Evolutionary conservation across 2,797 vertebrate species (phyloP), one percentile per base, ranked within the genome.

Genomic region (Cottoperca gobio): DNA sequence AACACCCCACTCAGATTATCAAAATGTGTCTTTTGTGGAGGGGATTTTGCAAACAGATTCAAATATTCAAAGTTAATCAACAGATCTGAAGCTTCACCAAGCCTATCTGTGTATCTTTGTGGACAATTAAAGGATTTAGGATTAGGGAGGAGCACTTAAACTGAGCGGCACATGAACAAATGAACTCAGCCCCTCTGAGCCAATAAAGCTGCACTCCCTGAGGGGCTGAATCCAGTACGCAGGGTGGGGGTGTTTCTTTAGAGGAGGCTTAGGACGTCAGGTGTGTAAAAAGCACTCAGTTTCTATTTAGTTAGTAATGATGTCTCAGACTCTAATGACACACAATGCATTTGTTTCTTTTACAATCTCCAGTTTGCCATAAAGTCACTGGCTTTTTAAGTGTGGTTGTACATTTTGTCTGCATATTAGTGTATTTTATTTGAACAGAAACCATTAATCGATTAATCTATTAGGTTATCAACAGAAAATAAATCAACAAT

Each of bases 81-180:
- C 66, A 54, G 31, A 63, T 35, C 31, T 10, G 10, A 78, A 55
- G 58, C 50, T 62, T 64, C 2, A 35, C 60, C 37, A 55, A 74
- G 28, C 46, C 37, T 57, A 50, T 86, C 61, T 63, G 60, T 53
- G 48, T 43, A 67, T 81, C 75, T 83, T 69, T 52, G 57, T 66
- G 70, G 63, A 84, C 86, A 86, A 83, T 91, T 87, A 89, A 89
- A 83, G 85, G 91, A 79, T 88, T 88, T 70, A 70, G 79, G 83
- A 85, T 88, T 89, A 88, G 76, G 75, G 80, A 78, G 70, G 69
- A 82, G 84, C 88, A 89, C 86, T 92, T 87, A 85, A 86, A 88
- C 59, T 37, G 65, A 86, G 71, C 67, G 60, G 42, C 58, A 46
- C 65, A 79, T 58, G 75, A 88, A 76, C 82, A 87, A 91, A 90